These are phyloP conservation scores for Ctena decussata DNA, from an alignment of 2,888 invertebrate species.

Conservation along the genomic window DNA sequence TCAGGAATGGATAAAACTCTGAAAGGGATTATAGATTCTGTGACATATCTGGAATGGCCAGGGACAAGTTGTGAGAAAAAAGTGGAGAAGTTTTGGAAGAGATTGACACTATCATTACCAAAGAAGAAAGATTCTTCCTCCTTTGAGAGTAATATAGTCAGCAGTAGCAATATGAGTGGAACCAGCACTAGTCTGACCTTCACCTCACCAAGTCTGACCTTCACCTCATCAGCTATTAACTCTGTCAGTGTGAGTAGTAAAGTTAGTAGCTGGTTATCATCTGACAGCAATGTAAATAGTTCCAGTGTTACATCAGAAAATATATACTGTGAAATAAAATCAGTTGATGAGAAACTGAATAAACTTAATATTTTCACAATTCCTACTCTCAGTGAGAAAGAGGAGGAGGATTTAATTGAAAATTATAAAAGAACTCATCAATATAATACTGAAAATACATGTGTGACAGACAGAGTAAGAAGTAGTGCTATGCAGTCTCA, in stretches of 20 bases:
- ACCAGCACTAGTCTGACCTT: background rate
- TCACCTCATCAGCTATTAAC: background rate
- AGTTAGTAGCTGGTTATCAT: background rate
- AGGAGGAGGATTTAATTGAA: constrained; percentile 20
- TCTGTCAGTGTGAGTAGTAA: background rate
- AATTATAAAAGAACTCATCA: background rate
- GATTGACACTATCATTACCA: constrained; percentile 75
- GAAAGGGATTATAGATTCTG: constrained; percentile 71
- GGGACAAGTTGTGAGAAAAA: constrained; percentile 39
- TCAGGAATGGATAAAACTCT: constrained; percentile 73
- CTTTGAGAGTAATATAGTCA: background rate
- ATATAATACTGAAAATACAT: background rate
- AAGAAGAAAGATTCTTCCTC: constrained; percentile 65
- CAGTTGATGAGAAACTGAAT: constrained; percentile 7
- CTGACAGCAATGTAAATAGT: background rate
- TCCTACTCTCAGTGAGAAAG: constrained; percentile 26
- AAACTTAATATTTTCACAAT: background rate
- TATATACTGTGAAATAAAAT: constrained; percentile 31
- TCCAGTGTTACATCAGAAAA: background rate
- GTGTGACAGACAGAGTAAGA: background rate
- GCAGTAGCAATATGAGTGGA: background rate
- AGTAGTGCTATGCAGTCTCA: background rate
- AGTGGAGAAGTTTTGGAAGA: constrained; percentile 75
- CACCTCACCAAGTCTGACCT: background rate
- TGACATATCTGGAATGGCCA: constrained; percentile 79